Evolutionary conservation across 2,888 invertebrate species (phyloP), one percentile per base, ranked within the genome.

Genomic region (Timandra comae): DNA sequence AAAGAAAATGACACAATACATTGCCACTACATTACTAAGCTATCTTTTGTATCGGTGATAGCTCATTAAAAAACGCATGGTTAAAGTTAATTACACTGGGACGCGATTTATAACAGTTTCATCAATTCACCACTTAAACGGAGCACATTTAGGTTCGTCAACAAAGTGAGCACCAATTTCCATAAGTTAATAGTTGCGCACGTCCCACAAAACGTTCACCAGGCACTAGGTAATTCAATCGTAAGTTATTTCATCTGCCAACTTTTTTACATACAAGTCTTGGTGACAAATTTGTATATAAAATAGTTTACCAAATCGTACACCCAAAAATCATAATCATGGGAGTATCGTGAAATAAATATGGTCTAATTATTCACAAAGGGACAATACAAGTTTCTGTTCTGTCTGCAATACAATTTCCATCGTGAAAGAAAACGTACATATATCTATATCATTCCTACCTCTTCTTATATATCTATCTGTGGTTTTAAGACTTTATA

Each of bases 41-140:
- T 65, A 65, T 62, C 61, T 72, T 63, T 64, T 63, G 47, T 60
- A 69, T 56, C 61, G 52, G 39, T 63, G 59, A 33, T 27, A 41
- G 39, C 57, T 63, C 45, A 43, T 50, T 37, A 61, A 52, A 33
- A 53, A 50, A 55, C 59, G 51, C 69, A 70, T 67, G 54, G 52
- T 69, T 44, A 43, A 38, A 31, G 43, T 38, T 52, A n/a, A 16
- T 16, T 43, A 46, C 33, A 24, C 38, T 28, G 29, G 31, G 29
- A 44, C 48, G 41, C 24, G 32, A 41, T 47, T 40, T 44, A 10
- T 26, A 41, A 35, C 22, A 49, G 45, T 41, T 54, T 47, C 49
- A 50, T 50, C 43, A 47, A 54, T 46, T 55, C 51, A 43, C 43
- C 32, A 43, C 33, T 48, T 43, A 49, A 30, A 53, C 47, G 1